Evolutionary conservation across 2,888 invertebrate genomes (phyloP).

Genomic region (Sceliomorpha sp.): DNA sequence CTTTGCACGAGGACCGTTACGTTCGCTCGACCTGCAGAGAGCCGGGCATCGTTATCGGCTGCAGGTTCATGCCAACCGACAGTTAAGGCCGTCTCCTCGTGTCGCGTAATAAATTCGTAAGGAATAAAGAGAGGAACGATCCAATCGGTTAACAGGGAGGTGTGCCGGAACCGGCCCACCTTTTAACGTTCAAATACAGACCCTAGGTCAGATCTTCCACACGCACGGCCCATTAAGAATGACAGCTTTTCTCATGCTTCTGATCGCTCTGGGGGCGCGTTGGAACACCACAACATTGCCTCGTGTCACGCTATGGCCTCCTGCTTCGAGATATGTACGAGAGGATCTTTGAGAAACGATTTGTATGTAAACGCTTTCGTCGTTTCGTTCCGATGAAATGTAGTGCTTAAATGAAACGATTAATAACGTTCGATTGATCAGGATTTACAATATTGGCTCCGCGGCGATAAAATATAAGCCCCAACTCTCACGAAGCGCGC

Average conservation of each 20-base stretch:
- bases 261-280: slow-evolving; percentile 51
- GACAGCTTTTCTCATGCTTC: slow-evolving; percentile 68
- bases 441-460: too few relatives aligned
- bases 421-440: too few relatives aligned
- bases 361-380: not conserved
- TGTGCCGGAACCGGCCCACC: slow-evolving; percentile 79
- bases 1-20: slow-evolving; percentile 52
- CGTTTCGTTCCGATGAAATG: too few relatives aligned
- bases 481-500: too few relatives aligned
- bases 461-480: too few relatives aligned
- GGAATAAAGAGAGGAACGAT: slow-evolving; percentile 76
- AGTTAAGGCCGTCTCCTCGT: slow-evolving; percentile 73
- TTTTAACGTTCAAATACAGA: slow-evolving; percentile 75
- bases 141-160: slow-evolving; percentile 77
- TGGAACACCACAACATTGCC: slow-evolving; percentile 51
- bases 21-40: slow-evolving; percentile 40
- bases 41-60: slow-evolving; percentile 66
- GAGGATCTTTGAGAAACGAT: slow-evolving; percentile 41
- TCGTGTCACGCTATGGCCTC: slow-evolving; percentile 54
- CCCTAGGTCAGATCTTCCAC: slow-evolving; percentile 65
- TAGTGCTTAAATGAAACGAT: too few relatives aligned
- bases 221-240: slow-evolving; percentile 76
- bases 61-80: slow-evolving; percentile 76
- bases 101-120: slow-evolving; percentile 76
- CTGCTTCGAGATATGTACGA: slow-evolving; percentile 15